Evolutionary conservation across 2,888 invertebrate genomes (phyloP), one percentile per base, ranked within the genome.

Genomic region (Rhopalosiphum nymphaeae): DNA sequence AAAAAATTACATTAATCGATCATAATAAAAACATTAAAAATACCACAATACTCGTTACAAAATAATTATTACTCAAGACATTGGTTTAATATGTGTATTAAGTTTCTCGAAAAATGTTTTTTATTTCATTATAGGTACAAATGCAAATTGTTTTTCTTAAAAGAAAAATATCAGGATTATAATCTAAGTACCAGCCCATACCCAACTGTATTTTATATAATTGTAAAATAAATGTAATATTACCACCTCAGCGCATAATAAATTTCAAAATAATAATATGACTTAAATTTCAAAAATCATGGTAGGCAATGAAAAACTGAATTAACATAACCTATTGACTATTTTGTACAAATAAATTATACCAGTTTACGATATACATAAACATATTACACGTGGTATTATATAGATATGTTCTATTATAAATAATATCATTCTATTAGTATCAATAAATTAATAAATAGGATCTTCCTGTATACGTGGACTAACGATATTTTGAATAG

Each of bases 401-500:
- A 78, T 36, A 36, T 78, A 78, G 78, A 9, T 9, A 36, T 78
- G 36, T 36, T 21, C 21, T 36, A 78, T 10, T 25, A 78, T 36
- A 78, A 78, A 78, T 78, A 78, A 36, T 91, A 49, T 91, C n/a
- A 46, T 78, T 57, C 9, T 49, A 91, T 56, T 56, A 85, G 21
- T 91, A 91, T 57, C 25, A 56, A 85, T 78, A 78, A 78, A 78
- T 85, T 91, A 57, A n/a, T 85, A 56, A 85, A 85, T 85, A 91
- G 25, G 56, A 91, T n/a, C 91, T 85, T 85, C 91, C 84, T 85
- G 85, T 91, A 85, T 85, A 56, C 44, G 85, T 56, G 91, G 85
- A n/a, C 84, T 44, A 85, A 85, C n/a, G 10, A 91, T 91, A 85
- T 85, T 91, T 91, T 84, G 84, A 91, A 91, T 91, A n/a, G 56